A percentile compares a stretch with the other conserved stretches of the same genome.
Conservation (phyloP, 2,797 vertebrate genomes). For the Lacerta viridis region DNA sequence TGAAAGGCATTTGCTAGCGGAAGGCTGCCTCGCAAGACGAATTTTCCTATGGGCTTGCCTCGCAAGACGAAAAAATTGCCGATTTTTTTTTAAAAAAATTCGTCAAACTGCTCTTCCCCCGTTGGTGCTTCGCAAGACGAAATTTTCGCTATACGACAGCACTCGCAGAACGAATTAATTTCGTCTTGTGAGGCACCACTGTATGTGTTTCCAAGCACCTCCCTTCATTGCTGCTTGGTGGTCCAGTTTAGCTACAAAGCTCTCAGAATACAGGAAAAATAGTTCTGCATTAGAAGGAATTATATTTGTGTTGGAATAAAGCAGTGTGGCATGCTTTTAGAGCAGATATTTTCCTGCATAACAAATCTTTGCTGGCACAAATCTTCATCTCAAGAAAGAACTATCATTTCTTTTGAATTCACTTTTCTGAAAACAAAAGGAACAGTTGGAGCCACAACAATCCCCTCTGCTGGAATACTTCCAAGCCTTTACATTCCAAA, state of each 20-base stretch:
- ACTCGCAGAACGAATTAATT: too few species aligned
- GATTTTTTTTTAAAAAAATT: too few species aligned
- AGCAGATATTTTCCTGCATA: neutral
- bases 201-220: neutral
- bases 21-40: too few species aligned
- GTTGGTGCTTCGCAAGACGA: too few species aligned
- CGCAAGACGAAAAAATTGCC: too few species aligned
- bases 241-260: neutral
- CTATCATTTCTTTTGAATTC: conserved; percentile 3
- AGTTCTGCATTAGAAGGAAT: neutral
- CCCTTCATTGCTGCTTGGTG: neutral
- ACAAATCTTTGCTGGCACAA: neutral
- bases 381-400: neutral
- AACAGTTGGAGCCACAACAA: neutral
- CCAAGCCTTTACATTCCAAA: neutral
- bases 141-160: too few species aligned
- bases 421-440: neutral
- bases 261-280: neutral
- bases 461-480: neutral
- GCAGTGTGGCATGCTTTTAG: neutral
- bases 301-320: neutral
- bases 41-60: too few species aligned
- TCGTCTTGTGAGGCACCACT: too few species aligned
- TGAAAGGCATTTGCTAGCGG: too few species aligned
- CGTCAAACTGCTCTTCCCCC: too few species aligned